Evolutionary conservation across 2,888 invertebrate genomes (phyloP).

Genomic region (Trissolcus brochymenae): DNA sequence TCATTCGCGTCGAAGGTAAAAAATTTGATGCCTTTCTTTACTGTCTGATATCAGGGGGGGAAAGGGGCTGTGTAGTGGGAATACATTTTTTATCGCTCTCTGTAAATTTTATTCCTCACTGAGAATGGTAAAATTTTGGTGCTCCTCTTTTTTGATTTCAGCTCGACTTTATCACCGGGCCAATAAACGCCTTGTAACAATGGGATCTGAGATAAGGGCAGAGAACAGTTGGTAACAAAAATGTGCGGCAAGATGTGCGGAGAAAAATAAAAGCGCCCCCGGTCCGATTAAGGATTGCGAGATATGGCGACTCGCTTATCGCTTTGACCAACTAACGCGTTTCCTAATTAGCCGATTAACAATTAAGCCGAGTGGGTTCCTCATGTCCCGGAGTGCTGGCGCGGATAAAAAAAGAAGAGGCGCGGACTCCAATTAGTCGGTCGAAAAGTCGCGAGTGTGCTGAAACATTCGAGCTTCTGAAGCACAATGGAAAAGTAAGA

Average conservation of each 20-base stretch:
- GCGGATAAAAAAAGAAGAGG: conserved; percentile 30
- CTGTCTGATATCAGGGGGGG: too few species aligned
- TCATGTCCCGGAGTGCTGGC: conserved; percentile 34
- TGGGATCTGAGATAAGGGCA: conserved; percentile 37
- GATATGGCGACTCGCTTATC: conserved; percentile 57
- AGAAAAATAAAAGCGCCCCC: conserved; percentile 42
- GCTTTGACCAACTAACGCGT: conserved; percentile 63
- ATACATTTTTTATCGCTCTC: not conserved
- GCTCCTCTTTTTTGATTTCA: not conserved
- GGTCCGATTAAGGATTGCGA: conserved; percentile 47
- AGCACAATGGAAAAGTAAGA: conserved; percentile 51
- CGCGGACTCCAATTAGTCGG: conserved; percentile 53
- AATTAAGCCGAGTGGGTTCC: conserved; percentile 59
- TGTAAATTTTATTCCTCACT: not conserved
- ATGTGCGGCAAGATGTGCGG: conserved; percentile 41
- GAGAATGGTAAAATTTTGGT: conserved; percentile 1
- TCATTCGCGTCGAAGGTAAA: too few species aligned
- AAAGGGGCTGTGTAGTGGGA: too few species aligned
- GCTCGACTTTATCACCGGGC: conserved; percentile 17
- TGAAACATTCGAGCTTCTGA: conserved; percentile 45
- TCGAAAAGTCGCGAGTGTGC: conserved; percentile 56
- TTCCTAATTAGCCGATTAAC: conserved; percentile 63
- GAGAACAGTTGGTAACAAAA: conserved; percentile 39
- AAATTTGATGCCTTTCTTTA: too few species aligned
- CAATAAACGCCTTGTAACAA: conserved; percentile 48